A percentile compares a stretch with the other conserved stretches of the same genome.
Evolutionary conservation across 2,888 invertebrate species (phyloP).

Genomic region (Pristionchus mayeri): DNA sequence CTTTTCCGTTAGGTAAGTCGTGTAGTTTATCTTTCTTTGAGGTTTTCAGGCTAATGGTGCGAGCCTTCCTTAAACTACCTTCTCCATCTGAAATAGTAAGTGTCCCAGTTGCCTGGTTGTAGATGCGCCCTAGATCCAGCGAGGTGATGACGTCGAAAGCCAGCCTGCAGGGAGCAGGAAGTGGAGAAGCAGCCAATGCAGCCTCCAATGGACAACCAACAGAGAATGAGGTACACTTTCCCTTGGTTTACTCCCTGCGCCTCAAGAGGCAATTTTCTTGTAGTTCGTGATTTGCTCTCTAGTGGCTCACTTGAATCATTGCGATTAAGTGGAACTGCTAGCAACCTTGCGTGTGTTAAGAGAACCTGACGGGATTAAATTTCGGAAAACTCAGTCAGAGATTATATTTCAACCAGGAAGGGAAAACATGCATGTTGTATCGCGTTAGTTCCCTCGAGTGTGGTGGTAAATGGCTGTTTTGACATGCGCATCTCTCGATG

Average conservation of each 20-base stretch:
- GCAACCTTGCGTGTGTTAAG: neutral
- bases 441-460: too few species aligned
- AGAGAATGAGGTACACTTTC: conserved; percentile 25
- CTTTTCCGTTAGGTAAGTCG: conserved; percentile 16
- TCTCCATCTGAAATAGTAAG: too few species aligned
- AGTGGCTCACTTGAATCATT: neutral
- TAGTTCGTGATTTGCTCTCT: neutral
- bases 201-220: conserved; percentile 10
- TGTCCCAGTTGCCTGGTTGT: neutral
- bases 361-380: too few species aligned
- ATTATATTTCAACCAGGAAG: too few species aligned
- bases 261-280: too few species aligned
- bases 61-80: too few species aligned
- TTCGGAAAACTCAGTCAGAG: too few species aligned
- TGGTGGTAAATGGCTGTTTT: too few species aligned
- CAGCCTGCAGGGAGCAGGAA: neutral
- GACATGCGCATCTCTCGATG: too few species aligned
- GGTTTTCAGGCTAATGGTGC: too few species aligned
- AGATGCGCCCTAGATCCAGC: conserved; percentile 42
- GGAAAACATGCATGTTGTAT: too few species aligned
- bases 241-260: too few species aligned
- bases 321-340: neutral
- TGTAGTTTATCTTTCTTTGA: neutral
- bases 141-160: conserved; percentile 33
- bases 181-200: neutral